Evolutionary conservation across 2,113 vertebrate genomes (phyloP).

Genomic region (Muntiacus muntjak): DNA sequence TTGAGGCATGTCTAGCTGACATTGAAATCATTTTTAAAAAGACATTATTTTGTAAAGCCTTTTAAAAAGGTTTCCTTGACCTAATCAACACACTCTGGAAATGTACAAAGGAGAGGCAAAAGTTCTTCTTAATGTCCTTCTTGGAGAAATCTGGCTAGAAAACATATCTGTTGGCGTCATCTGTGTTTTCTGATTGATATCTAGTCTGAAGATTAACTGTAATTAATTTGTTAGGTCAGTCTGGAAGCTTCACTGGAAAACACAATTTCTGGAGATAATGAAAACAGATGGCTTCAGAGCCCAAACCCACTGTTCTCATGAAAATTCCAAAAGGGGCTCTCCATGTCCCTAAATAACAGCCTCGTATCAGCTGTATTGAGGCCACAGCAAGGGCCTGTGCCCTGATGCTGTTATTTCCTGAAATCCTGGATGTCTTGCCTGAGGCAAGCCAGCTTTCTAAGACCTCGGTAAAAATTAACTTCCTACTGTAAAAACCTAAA

Average conservation of each 20-base stretch:
- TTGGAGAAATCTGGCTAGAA: not conserved
- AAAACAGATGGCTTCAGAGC: not conserved
- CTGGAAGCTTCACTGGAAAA: not conserved
- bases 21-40: not conserved
- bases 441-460: not conserved
- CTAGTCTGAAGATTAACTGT: not conserved
- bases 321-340: not conserved
- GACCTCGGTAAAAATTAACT: not conserved
- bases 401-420: not conserved
- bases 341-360: not conserved
- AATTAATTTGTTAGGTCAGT: not conserved
- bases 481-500: not conserved
- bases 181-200: conserved; percentile 1
- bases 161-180: not conserved
- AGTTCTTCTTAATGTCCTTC: not conserved
- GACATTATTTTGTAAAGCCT: not conserved
- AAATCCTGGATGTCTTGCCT: not conserved
- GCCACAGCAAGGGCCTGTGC: not conserved
- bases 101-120: not conserved
- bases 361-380: not conserved
- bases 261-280: not conserved
- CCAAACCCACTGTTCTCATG: not conserved
- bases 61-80: not conserved
- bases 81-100: not conserved
- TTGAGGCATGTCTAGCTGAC: not conserved